Conservation (phyloP, 2,888 invertebrate genomes). For the Sphaerophoria rueppellii region DNA sequence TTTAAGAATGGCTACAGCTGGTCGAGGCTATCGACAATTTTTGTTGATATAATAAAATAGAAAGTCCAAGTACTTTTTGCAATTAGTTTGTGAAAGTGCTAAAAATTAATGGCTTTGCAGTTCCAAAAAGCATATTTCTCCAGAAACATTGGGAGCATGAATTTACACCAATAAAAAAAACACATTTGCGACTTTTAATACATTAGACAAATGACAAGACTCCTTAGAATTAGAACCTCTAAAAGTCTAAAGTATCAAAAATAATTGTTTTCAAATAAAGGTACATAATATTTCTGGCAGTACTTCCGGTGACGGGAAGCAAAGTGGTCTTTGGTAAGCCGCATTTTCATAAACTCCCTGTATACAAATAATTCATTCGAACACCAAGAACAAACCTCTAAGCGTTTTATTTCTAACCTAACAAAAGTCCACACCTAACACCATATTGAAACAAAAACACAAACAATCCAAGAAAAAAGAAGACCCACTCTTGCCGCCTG, state of each 20-base stretch:
- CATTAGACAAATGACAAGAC: too few relatives aligned
- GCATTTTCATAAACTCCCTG: neutral
- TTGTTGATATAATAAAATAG: too few relatives aligned
- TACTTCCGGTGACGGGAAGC: neutral
- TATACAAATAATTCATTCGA: conserved; percentile 12
- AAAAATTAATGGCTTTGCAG: too few relatives aligned
- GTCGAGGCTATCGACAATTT: too few relatives aligned
- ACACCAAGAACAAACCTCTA: neutral
- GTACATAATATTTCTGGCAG: neutral
- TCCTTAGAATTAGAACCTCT: neutral
- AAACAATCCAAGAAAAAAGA: neutral
- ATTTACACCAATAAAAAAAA: too few relatives aligned
- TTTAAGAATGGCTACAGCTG: too few relatives aligned
- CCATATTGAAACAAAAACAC: neutral
- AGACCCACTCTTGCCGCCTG: neutral
- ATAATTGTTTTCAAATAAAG: neutral
- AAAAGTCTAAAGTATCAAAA: neutral
- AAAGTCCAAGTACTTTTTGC: too few relatives aligned
- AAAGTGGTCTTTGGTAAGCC: neutral
- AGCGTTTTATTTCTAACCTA: neutral
- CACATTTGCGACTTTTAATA: too few relatives aligned
- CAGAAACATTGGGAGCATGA: too few relatives aligned
- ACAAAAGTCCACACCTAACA: neutral
- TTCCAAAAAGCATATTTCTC: too few relatives aligned
- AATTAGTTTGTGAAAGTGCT: too few relatives aligned